Evolutionary conservation across 2,797 vertebrate genomes (phyloP), one percentile per base, ranked within the genome.

Genomic region (Lerista edwardsae): DNA sequence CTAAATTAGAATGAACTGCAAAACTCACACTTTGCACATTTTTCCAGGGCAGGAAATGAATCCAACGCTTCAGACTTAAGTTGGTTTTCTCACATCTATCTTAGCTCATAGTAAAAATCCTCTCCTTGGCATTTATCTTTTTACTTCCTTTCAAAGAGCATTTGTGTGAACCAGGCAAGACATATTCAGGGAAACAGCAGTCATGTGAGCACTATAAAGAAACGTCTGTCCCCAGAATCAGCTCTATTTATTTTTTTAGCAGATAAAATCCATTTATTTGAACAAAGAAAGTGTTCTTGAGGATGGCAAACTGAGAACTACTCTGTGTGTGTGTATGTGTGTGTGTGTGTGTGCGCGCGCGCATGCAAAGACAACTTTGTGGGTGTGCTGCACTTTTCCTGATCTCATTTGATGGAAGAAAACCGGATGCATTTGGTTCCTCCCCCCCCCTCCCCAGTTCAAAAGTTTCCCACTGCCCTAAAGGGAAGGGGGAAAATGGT

Each of bases 181-280:
- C 86, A 0, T 6, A 36, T 64, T 87, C n/a, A 74, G 85, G 1
- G 15, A 86, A 90, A 67, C 21, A 68, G 68, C 5, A 2, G 34
- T 88, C 44, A 29, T 36, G 9, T 80, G 79, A 83, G 83, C 1
- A 44, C 29, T 0, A 17, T 65, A 84, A 89, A 88, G 65, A 86
- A 34, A 67, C n/a, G 68, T 83, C 39, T 89, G 36, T 80, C 68
- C 79, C 75, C 84, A 79, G 21, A 87, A 90, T 80, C 83, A 82
- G 67, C 31, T 87, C 31, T 71, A 3, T 89, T 90, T 88, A 84
- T 88, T 92, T 89, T 64, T 84, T 65, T 84, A 59, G 69, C 51
- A 86, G 36, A 65, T 27, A 76, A 82, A 51, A 61, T 72, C 83
- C 67, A 19, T 72, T 83, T 29, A 67, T 79, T 65, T 47, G 0